phyloP scores from a whole-genome alignment of 2,888 invertebrate species.

The Drosophila phalerata region DNA sequence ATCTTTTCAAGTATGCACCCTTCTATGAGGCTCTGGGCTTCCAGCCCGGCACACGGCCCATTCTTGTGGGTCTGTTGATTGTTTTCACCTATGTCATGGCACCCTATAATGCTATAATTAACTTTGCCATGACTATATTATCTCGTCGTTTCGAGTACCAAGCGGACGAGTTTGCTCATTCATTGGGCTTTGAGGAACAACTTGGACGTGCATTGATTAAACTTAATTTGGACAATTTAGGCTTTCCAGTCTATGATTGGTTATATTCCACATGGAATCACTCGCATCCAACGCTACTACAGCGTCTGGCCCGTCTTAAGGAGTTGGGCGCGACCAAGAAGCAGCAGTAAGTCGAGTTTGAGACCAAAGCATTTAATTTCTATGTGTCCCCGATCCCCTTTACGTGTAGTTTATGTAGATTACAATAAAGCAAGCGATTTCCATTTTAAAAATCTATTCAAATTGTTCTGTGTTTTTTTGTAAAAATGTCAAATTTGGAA shows the following conservation, averaged over 20 bases:
- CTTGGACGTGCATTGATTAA: slow-evolving; percentile 95
- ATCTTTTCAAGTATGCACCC: slow-evolving; percentile 89
- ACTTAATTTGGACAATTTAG: slow-evolving; percentile 97
- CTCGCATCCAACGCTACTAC: slow-evolving; percentile 98
- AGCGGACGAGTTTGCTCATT: slow-evolving; percentile 96
- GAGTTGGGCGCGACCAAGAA: slow-evolving; percentile 60
- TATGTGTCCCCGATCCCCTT: slow-evolving; percentile 16
- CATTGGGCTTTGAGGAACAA: slow-evolving; percentile 91
- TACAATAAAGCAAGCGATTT: slow-evolving; percentile 51
- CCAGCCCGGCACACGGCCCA: slow-evolving; percentile 90
- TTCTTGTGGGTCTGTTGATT: slow-evolving; percentile 95
- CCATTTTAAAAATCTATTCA: slow-evolving; percentile 13
- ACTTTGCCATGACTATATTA: slow-evolving; percentile 93
- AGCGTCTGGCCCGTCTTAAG: slow-evolving; percentile 89
- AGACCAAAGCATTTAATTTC: slow-evolving; percentile 70
- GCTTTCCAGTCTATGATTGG: slow-evolving; percentile 97
- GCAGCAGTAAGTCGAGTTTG: slow-evolving; percentile 41
- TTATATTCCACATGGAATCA: slow-evolving; percentile 98
- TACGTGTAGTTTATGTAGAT: slow-evolving; percentile 44
- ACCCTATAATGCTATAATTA: slow-evolving; percentile 95
- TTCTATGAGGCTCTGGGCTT: slow-evolving; percentile 97
- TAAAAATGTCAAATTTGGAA: slow-evolving; percentile 47
- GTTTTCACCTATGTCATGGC: slow-evolving; percentile 96
- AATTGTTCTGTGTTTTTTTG: slow-evolving; percentile 4
- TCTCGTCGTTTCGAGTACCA: slow-evolving; percentile 97